Evolutionary conservation across 2,797 vertebrate species (phyloP).

Genomic region (Simalia tracyae): DNA sequence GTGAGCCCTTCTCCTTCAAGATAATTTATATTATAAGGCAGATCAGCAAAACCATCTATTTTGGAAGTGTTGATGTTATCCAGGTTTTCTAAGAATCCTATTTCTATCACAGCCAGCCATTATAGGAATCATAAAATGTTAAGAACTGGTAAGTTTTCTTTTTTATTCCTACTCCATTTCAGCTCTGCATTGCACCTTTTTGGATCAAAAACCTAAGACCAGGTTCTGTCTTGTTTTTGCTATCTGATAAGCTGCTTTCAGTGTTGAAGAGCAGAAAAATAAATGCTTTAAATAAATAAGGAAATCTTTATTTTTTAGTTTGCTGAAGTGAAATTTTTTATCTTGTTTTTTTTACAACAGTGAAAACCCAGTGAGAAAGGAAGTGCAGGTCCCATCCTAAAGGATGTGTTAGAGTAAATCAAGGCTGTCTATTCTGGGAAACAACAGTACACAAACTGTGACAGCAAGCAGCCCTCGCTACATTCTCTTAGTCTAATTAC

Average conservation of each 20-base stretch:
- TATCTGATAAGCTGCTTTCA: not conserved
- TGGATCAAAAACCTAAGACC: not conserved
- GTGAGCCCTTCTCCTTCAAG: not conserved
- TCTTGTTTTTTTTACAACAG: not conserved
- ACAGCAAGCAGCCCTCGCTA: not conserved
- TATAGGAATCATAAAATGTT: not conserved
- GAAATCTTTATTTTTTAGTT: not conserved
- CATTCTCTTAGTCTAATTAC: not conserved
- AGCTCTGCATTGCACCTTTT: not conserved
- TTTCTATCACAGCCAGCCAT: not conserved
- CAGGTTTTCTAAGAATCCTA: not conserved
- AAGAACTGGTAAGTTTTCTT: not conserved
- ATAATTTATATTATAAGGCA: not conserved
- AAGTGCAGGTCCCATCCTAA: not conserved
- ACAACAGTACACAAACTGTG: not conserved
- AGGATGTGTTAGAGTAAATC: not conserved
- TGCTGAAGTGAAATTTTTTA: not conserved
- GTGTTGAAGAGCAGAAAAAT: not conserved
- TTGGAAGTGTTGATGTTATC: not conserved
- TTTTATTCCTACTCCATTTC: not conserved
- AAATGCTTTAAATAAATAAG: not conserved
- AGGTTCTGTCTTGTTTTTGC: not conserved
- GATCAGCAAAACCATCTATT: not conserved
- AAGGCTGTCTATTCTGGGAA: not conserved
- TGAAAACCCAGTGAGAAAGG: not conserved